phyloP scores from a whole-genome alignment of 2,113 vertebrate species.

The Coptodon bakossiorum region DNA sequence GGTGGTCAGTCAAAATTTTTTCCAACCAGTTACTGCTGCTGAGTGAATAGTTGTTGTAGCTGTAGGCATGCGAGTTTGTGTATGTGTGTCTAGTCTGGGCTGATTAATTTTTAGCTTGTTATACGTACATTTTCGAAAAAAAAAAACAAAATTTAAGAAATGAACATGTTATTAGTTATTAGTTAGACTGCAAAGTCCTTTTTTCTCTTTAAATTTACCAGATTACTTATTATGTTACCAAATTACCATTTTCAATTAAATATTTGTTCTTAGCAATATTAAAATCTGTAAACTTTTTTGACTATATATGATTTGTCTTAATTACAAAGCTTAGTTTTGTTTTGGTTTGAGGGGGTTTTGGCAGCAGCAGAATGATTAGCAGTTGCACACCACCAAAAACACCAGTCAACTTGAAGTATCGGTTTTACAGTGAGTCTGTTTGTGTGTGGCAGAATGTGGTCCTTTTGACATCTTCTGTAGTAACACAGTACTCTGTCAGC shows the following conservation, averaged over 20 bases:
- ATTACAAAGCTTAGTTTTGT: background rate
- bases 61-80: background rate
- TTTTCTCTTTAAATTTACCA: background rate
- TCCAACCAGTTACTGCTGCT: slow-evolving; percentile 49
- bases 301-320: background rate
- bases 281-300: background rate
- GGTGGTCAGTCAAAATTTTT: slow-evolving; percentile 60
- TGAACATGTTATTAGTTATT: background rate
- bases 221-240: background rate
- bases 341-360: background rate
- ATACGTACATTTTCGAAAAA: accelerated
- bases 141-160: background rate
- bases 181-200: background rate
- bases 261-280: background rate
- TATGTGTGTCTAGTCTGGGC: background rate
- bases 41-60: slow-evolving; percentile 32
- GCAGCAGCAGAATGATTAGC: background rate
- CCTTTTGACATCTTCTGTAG: background rate
- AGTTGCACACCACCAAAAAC: background rate
- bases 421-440: background rate
- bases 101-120: slow-evolving; percentile 21
- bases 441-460: background rate
- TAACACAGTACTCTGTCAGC: background rate
- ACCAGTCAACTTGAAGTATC: background rate
- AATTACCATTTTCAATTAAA: background rate